Evolutionary conservation across 2,113 vertebrate genomes (phyloP), one percentile per base, ranked within the genome.

Genomic region (Noturus placidus): DNA sequence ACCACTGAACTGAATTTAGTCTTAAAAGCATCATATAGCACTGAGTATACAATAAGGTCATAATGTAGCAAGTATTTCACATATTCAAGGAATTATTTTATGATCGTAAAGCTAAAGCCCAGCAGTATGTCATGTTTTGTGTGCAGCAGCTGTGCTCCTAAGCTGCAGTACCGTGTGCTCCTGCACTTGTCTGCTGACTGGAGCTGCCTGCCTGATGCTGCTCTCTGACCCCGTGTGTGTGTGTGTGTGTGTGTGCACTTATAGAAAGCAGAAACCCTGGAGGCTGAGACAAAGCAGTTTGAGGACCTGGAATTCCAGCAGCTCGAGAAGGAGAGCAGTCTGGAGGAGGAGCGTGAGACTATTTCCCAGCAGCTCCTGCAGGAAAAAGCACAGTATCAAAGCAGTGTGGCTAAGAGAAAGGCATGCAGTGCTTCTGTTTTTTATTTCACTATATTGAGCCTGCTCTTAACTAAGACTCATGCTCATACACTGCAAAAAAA

Each of bases 241-340:
- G 42, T 42, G 10, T n/a, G 61, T 72, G 38, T 83, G 25, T 88
- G 70, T 85, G 57, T 57, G 17, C n/a, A n/a, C n/a, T n/a, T 4
- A 38, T 93, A 99, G 98, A 97, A 99, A 74, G 96, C 96, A 0
- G 98, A 99, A 84, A 94, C 88, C 0, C 91, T 99, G 93, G 98
- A 99, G 89, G 93, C 94, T 0, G 97, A 96, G 90, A 95, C 95
- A 25, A 99, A 97, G 90, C 96, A 97, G 85, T 99, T 99, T 54
- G 98, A 99, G 91, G 98, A 99, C 93, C 92, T 99, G 93, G 98
- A 99, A 92, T 99, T 99, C 91, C 98, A 99, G 94, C 98, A 99
- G 94, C 95, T 99, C 94, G 98, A 99, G 94, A 95, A 94, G 63
- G 97, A 99, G 90, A 99, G 97, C 92, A 96, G 95, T 82, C 91